A percentile compares a stretch with the other conserved stretches of the same genome.
Conservation (phyloP, 2,797 vertebrate species). For the Tiaroga cobitis region DNA sequence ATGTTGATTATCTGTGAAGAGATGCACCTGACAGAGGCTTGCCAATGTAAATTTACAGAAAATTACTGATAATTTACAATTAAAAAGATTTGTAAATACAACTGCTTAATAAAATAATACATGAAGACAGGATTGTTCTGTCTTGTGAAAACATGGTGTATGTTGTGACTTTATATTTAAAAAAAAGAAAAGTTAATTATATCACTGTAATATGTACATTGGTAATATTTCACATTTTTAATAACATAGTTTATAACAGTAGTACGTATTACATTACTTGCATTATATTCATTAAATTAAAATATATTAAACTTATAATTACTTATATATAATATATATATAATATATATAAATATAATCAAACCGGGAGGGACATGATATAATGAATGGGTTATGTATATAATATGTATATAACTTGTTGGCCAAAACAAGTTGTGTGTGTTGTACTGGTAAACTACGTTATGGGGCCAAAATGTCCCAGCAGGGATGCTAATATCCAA, state of each 20-base stretch:
- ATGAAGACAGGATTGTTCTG: conserved; percentile 65
- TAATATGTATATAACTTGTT: too few species aligned
- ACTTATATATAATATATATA: too few species aligned
- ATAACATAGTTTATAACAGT: too few species aligned
- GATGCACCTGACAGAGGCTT: conserved; percentile 73
- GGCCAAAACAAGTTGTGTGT: too few species aligned
- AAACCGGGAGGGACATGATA: too few species aligned
- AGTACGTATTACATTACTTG: neutral
- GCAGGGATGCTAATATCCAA: too few species aligned
- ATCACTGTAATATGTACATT: neutral
- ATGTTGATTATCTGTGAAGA: conserved; percentile 72
- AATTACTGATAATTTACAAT: conserved; percentile 64
- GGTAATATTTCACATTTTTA: neutral
- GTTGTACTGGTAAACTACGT: too few species aligned
- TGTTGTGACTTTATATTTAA: neutral
- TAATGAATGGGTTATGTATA: too few species aligned
- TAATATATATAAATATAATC: too few species aligned
- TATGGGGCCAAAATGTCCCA: neutral
- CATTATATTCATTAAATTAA: too few species aligned
- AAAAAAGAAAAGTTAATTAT: neutral
- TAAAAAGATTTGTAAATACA: conserved; percentile 81
- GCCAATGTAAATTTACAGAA: conserved; percentile 78
- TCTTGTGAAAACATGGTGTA: neutral
- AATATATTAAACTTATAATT: too few species aligned
- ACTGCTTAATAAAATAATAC: conserved; percentile 85